Percentiles rank a stretch among this genome's conserved stretches.
These are phyloP conservation scores for Idaea aversata DNA, from an alignment of 2,888 invertebrate species.

Conservation along the genomic window DNA sequence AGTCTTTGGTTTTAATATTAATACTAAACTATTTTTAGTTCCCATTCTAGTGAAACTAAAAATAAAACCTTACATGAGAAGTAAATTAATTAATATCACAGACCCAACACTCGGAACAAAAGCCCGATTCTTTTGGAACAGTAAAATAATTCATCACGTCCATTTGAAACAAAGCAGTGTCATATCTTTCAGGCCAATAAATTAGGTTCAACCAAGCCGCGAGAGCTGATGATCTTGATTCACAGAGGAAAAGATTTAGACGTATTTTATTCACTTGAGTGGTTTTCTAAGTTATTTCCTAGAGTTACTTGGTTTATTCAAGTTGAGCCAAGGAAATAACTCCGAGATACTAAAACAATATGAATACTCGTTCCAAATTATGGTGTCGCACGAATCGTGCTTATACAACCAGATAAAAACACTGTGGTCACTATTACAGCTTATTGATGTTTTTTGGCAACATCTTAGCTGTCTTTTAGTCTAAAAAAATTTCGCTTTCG, in stretches of 20 bases:
- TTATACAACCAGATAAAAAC: no score
- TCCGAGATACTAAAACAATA: neutral
- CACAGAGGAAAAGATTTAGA: neutral
- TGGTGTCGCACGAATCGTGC: no score
- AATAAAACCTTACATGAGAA: neutral
- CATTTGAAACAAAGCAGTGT: conserved; percentile 30
- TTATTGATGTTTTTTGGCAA: no score
- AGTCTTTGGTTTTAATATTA: no score
- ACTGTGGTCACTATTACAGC: no score
- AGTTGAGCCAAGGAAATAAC: neutral
- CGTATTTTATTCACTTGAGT: neutral
- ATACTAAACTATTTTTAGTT: no score
- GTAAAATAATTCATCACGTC: neutral
- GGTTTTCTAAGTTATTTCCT: neutral
- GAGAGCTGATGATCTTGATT: neutral
- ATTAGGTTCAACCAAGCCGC: conserved; percentile 27
- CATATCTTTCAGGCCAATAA: conserved; percentile 44
- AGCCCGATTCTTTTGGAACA: neutral
- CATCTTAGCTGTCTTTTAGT: no score
- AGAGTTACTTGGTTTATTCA: neutral
- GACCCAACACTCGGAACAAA: neutral
- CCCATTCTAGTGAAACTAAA: no score
- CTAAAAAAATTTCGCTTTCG: no score
- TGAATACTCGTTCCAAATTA: no score
- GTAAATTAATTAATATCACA: neutral